Evolutionary conservation across 2,888 invertebrate genomes (phyloP), one percentile per base, ranked within the genome.

Genomic region (Anorthoa munda): DNA sequence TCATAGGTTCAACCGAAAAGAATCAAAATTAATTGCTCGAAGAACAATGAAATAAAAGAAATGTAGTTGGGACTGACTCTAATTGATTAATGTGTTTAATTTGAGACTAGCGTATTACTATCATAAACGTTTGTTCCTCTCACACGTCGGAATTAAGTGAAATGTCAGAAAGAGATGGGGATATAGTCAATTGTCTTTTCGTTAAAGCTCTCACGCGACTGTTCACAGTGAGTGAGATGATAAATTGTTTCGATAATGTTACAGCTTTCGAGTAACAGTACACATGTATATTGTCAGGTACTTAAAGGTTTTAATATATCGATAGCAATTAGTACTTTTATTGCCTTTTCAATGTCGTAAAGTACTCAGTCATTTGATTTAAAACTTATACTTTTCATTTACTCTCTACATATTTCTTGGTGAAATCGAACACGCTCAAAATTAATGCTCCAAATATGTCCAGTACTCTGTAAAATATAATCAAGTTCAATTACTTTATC

Each of bases 21-120:
- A 86, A 87, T 67, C 77, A 66, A 75, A 76, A 77, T 77, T 85
- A 86, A 86, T 83, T 86, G 76, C 79, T 75, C 78, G 50, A 81
- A 83, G 81, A 86, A 86, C 84, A 86, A 87, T 84, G 80, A 80
- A 84, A 88, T 90, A 86, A 89, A 89, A 87, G 84, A 90, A 89
- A 89, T 84, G 81, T 82, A 58, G 67, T 82, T 82, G 72, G 72
- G 78, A 83, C 86, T 86, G 86, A 23, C 65, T 75, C 88, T 90
- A 91, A 92, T 92, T 90, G 91, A 92, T 91, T 89, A 87, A 91
- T 91, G 87, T 90, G 86, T 89, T 91, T 89, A 91, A 90, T 90
- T 91, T 87, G 85, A 89, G 82, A 74, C 82, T 81, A 84, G 77
- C 77, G 74, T 84, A 86, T 86, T 82, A 78, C 76, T 81, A 83